A percentile compares a stretch with the other conserved stretches of the same genome.
phyloP scores from a whole-genome alignment of 2,113 vertebrate genomes.

The Daubentonia madagascariensis region DNA sequence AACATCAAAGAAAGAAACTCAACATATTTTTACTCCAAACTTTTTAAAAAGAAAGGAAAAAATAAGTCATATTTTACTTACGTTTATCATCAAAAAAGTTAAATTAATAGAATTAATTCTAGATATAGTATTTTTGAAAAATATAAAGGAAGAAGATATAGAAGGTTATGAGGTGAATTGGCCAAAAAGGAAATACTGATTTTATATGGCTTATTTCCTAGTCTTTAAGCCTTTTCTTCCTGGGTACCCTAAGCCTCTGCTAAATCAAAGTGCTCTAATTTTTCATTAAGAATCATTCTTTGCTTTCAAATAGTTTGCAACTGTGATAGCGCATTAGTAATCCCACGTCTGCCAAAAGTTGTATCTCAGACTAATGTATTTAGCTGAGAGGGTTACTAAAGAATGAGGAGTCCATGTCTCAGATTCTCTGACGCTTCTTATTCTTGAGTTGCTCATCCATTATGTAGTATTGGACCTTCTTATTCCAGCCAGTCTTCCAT shows the following conservation, averaged over 20 bases:
- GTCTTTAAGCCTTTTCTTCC: background rate
- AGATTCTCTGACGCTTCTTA: background rate
- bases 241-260: conserved; percentile 13
- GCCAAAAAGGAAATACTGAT: conserved; percentile 44
- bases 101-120: conserved; percentile 27
- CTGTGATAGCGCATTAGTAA: conserved; percentile 45
- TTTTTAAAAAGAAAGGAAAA: background rate
- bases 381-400: conserved; percentile 46
- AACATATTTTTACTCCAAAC: conserved; percentile 3
- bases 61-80: background rate
- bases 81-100: background rate
- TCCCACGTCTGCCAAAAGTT: conserved; percentile 28
- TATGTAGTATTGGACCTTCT: conserved; percentile 34
- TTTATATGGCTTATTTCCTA: conserved; percentile 16
- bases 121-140: background rate
- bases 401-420: conserved; percentile 56
- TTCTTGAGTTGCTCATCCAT: conserved; percentile 42
- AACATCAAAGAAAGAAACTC: background rate
- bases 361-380: conserved; percentile 21
- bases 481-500: conserved; percentile 45
- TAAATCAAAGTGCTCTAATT: conserved; percentile 38
- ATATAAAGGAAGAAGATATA: background rate
- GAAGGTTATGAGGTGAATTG: background rate
- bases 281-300: conserved; percentile 9
- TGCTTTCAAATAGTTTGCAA: conserved; percentile 30